Evolutionary conservation across 2,113 vertebrate genomes (phyloP), one percentile per base, ranked within the genome.

Genomic region (Dissostichus mawsoni): DNA sequence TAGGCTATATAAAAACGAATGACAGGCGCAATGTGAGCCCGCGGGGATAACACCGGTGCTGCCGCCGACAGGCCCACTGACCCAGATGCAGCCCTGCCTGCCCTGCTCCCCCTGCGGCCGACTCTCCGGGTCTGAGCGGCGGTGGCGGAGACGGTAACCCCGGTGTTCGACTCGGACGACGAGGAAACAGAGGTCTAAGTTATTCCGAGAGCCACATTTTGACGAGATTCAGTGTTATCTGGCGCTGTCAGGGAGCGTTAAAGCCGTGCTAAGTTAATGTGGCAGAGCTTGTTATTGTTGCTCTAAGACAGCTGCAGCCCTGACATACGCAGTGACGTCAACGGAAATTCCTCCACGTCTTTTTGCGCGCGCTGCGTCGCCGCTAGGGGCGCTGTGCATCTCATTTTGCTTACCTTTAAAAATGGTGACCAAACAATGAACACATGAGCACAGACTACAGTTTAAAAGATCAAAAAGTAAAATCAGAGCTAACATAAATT

Each of bases 81-180:
- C 94, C 95, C 96, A 93, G 94, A 92, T 92, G 96, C 95, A 95
- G 94, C 96, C 94, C 94, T 95, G 94, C 94, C 94, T 96, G 95
- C 95, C 94, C 96, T 94, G 94, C 90, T 94, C 92, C 93, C 95
- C 95, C 93, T 92, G 94, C 95, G 95, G 94, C 94, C 95, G 94
- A 93, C 82, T 90, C 93, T 95, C 94, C 95, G 94, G 90, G 94
- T 93, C 95, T 96, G 94, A 93, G 96, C 95, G 78, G 94, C 93
- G 81, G 92, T 90, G 92, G 94, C 95, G 93, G 96, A 93, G 95
- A 96, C 92, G 93, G 93, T 94, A 94, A 94, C 36, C 91, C 93
- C 93, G 93, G 87, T 93, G 94, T 95, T 95, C 92, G 94, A 95
- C 94, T 94, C 94, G 94, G 84, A 92, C 85, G 95, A 96, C 93